Evolutionary conservation across 1,140 invertebrate species (phyloP), one percentile per base, ranked within the genome.

Genomic region (Eriosoma lanigerum): DNA sequence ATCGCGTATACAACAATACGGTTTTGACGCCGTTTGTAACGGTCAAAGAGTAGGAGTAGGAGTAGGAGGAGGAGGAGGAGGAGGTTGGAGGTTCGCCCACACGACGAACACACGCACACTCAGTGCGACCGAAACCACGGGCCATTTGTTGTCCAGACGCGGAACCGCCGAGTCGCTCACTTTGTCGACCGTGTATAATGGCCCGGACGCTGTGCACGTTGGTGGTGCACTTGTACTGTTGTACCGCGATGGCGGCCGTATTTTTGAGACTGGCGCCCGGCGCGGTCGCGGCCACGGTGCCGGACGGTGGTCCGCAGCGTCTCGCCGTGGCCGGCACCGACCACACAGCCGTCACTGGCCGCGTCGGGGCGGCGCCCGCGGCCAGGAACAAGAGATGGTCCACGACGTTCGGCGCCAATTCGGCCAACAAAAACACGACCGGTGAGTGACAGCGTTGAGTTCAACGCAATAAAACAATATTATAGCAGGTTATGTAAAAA

Each of bases 401-500:
- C 52, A 78, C 75, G 32, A 78, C 75, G 75, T 78, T 78, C 56
- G 75, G 75, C 21, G 75, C 24, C 21, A 78, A 44, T n/a, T 21
- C 75, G 52, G 10, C 13, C 32, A 58, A 26, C 32, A 78, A 78
- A 21, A 78, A 78, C 54, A 9, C 13, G 54, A 54, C 75, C 19
- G 32, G 75, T 78, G 32, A 76, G 66, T 15, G n/a, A 48, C n/a
- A n/a, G n/a, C n/a, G n/a, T n/a, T n/a, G n/a, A n/a, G n/a, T n/a
- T n/a, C n/a, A n/a, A n/a, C n/a, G n/a, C n/a, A n/a, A n/a, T n/a
- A n/a, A n/a, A n/a, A n/a, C n/a, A n/a, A n/a, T n/a, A n/a, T n/a
- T n/a, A n/a, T n/a, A n/a, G n/a, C n/a, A n/a, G n/a, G n/a, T n/a
- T n/a, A n/a, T n/a, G n/a, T n/a, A n/a, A n/a, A n/a, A n/a, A n/a